phyloP scores from a whole-genome alignment of 1,140 invertebrate genomes.

The Rhyzopertha dominica region DNA sequence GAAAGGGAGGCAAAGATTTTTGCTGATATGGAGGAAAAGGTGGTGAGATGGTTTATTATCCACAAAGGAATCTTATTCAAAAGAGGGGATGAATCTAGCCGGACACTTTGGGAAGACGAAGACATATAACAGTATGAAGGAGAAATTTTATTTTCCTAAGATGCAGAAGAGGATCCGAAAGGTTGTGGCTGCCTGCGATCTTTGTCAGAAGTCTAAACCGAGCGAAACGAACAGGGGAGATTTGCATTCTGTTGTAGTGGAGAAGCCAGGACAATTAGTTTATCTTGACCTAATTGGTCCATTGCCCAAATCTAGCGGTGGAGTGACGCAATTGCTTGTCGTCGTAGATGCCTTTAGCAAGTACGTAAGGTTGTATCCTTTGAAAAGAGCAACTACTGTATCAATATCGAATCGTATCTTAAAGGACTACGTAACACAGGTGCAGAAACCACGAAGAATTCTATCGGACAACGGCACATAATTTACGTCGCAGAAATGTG shows the following conservation, averaged over 20 bases:
- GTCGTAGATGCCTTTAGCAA: conserved; percentile 7
- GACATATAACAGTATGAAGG: conserved; percentile 9
- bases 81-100: not conserved
- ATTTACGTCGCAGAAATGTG: conserved; percentile 5
- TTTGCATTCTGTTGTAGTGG: not conserved
- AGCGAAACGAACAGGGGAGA: not conserved
- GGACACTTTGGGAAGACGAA: conserved; percentile 8
- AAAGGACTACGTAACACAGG: conserved; percentile 6
- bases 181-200: conserved; percentile 12
- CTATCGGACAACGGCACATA: conserved; percentile 9
- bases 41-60: too few relatives aligned
- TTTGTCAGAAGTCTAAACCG: conserved; percentile 10
- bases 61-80: too few relatives aligned
- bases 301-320: not conserved
- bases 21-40: not conserved
- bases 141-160: conserved; percentile 8
- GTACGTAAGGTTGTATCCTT: conserved; percentile 8
- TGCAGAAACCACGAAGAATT: conserved; percentile 8
- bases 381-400: conserved; percentile 4
- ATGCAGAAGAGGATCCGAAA: conserved; percentile 6
- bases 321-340: not conserved
- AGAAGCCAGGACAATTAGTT: conserved; percentile 5
- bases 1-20: too few relatives aligned
- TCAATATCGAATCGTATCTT: not conserved
- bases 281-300: conserved; percentile 2